Evolutionary conservation across 2,113 vertebrate genomes (phyloP).

Genomic region (Corydoras maculifer): DNA sequence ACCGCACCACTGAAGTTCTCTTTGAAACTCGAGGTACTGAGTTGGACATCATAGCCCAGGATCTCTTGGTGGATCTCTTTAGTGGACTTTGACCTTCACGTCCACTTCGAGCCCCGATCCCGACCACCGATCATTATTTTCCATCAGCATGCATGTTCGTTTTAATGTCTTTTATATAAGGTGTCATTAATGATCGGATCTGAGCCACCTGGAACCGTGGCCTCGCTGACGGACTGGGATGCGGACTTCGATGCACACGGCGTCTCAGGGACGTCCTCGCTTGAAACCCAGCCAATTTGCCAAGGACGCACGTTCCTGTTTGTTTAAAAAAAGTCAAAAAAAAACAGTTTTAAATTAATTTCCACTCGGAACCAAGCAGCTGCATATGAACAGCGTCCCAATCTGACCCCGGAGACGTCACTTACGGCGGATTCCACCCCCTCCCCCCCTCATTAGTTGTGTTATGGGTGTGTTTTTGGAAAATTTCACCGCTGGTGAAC

Average conservation of each 20-base stretch:
- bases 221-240: slow-evolving; percentile 7
- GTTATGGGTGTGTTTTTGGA: slow-evolving; percentile 35
- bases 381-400: no score
- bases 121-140: background rate
- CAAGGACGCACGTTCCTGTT: slow-evolving; percentile 33
- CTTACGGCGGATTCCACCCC: slow-evolving; percentile 16
- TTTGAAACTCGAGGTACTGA: slow-evolving; percentile 16
- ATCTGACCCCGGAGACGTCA: no score
- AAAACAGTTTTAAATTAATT: no score
- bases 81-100: background rate
- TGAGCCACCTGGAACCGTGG: slow-evolving; percentile 11
- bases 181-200: slow-evolving; percentile 24
- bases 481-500: slow-evolving; percentile 22
- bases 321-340: background rate
- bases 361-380: no score
- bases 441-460: slow-evolving; percentile 3
- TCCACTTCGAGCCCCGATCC: background rate
- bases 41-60: slow-evolving; percentile 25
- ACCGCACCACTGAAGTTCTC: slow-evolving; percentile 11
- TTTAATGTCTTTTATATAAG: slow-evolving; percentile 38
- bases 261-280: slow-evolving; percentile 32
- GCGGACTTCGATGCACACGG: slow-evolving; percentile 26
- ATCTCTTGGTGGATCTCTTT: slow-evolving; percentile 5
- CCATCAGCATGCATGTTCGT: slow-evolving; percentile 38
- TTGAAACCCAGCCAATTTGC: slow-evolving; percentile 33